Base-by-base conservation (phyloP, 1,140 invertebrate genomes). In the Prorops nasuta region DNA sequence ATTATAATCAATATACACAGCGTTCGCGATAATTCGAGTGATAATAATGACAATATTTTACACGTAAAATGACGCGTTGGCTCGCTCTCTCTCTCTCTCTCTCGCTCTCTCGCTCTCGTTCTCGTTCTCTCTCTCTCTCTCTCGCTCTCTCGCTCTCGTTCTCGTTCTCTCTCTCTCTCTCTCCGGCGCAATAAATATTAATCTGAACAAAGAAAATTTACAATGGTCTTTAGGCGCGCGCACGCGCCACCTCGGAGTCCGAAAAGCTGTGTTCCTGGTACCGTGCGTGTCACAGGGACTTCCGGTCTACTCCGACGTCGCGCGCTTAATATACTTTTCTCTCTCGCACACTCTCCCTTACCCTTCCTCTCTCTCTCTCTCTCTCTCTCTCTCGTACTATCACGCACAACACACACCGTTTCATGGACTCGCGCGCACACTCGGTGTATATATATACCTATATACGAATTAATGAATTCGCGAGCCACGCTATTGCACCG, bases 11-110 rank as follows among this genome's bases (percentile, higher is more conserved):
- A 76, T 77, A 72, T 75, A 77, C 72, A 77, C 66, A 74, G 59
- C 71, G 60, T 60, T 68, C 68, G 68, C 67, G 58, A 67, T 74
- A 72, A 66, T 67, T 69, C 66, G 70, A 75, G 67, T 71, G 71
- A 66, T 66, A 69, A 61, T 67, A 75, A 72, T 74, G 71, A 74
- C 59, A 72, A 56, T 77, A 75, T 76, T 76, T 75, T 76, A 77
- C 72, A 77, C 61, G 63, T 67, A 66, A 69, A 62, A 70, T 69
- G 67, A 68, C 65, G 63, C 69, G 63, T 64, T 60, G 51, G 54
- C 62, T 67, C 64, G 61, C 56, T 59, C n/a, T n/a, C n/a, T n/a
- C n/a, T n/a, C n/a, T n/a, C n/a, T n/a, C n/a, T n/a, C n/a, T n/a
- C n/a, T n/a, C n/a, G n/a, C n/a, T n/a, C n/a, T n/a, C n/a, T n/a